Base-by-base conservation (phyloP, 2,113 vertebrate species). In the Vulpes lagopus region DNA sequence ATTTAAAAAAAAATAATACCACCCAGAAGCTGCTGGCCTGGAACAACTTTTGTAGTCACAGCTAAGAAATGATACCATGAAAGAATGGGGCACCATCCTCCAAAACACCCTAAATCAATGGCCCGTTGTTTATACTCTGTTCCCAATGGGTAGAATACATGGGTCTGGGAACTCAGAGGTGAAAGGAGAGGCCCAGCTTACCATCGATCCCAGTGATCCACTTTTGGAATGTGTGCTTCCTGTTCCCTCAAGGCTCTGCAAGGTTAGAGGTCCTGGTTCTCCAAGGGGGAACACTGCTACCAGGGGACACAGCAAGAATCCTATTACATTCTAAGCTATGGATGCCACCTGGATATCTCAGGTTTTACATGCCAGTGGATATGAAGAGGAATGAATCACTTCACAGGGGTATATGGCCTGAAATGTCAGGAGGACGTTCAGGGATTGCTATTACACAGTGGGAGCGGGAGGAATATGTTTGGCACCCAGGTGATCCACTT, bases 241-340 rank as follows among this genome's bases (percentile, higher is more conserved):
- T 92, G 74, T 93, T 96, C 64, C 67, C 67, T 95, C 43, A 95
- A 79, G 62, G 55, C n/a, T 86, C 83, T 98, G 92, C 92, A 95
- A 94, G 67, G 89, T 97, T 96, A 97, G 78, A 94, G 71, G 91
- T 95, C 95, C 65, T 95, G 93, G 85, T 91, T 97, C 86, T 95
- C 60, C 86, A 93, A 89, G 43, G 55, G 38, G 82, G 55, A 59
- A 64, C 86, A 86, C 69, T 96, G 85, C 84, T 94, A 98, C 85
- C 67, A 90, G 80, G 81, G 89, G 57, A 92, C 84, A 94, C 32
- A 91, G 84, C 55, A 93, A 89, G 95, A 93, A 93, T 86, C 65
- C 67, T 55, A 93, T 97, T 85, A 93, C 67, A 89, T 53, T 78
- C 38, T 94, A 96, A 93, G 65, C 59, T 91, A 80, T 60, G 80